phyloP scores from a whole-genome alignment of 1,140 invertebrate species.

The Panulirus ornatus region DNA sequence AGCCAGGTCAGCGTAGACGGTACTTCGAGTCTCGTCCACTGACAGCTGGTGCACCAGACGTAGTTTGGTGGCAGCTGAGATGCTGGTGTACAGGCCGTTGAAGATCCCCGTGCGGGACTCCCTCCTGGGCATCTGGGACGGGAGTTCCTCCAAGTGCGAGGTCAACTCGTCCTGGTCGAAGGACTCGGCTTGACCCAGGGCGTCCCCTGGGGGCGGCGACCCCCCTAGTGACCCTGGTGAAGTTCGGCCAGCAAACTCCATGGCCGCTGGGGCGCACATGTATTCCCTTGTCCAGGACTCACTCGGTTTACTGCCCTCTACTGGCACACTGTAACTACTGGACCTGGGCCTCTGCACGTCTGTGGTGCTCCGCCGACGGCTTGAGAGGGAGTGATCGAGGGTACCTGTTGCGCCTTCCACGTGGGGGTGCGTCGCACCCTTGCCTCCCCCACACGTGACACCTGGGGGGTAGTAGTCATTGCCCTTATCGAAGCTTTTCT shows the following conservation, averaged over 20 bases:
- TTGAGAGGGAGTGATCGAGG: not conserved
- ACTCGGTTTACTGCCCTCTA: constrained; percentile 30
- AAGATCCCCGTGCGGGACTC: constrained; percentile 74
- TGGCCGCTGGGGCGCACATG: constrained; percentile 39
- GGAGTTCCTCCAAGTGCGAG: constrained; percentile 72
- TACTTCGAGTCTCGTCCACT: constrained; percentile 74
- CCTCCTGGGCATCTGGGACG: constrained; percentile 72
- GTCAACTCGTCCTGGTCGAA: constrained; percentile 74
- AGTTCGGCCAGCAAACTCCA: constrained; percentile 40
- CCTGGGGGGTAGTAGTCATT: constrained; percentile 36
- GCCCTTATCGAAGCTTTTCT: constrained; percentile 51
- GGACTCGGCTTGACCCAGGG: constrained; percentile 51
- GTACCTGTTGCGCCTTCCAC: constrained; percentile 32
- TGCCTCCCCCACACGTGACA: constrained; percentile 5
- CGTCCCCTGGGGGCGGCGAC: constrained; percentile 42
- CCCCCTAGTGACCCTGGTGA: constrained; percentile 51
- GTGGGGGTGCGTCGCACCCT: not conserved
- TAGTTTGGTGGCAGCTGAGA: constrained; percentile 72
- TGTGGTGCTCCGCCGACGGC: not conserved
- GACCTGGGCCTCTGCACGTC: constrained; percentile 19
- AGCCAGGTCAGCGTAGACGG: constrained; percentile 65
- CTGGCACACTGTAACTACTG: constrained; percentile 29
- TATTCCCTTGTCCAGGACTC: constrained; percentile 37
- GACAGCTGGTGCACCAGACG: constrained; percentile 75
- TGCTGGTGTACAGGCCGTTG: constrained; percentile 74